phyloP scores from a whole-genome alignment of 2,888 invertebrate species.

The Acrocera orbiculus region DNA sequence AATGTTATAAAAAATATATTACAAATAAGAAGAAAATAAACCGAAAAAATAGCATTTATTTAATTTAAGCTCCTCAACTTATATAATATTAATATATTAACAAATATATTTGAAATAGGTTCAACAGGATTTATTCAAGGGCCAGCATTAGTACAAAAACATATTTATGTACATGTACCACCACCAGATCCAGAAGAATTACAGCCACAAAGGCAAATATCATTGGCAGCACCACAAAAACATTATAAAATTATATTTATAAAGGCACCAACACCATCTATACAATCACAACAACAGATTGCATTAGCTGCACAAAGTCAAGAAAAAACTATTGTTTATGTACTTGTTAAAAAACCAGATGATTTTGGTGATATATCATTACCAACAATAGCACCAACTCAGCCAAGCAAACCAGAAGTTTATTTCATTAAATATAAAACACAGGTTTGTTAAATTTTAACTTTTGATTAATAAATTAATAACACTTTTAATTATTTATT shows the following conservation, averaged over 20 bases:
- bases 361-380: constrained; percentile 64
- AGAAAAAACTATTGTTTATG: constrained; percentile 77
- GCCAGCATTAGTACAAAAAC: constrained; percentile 52
- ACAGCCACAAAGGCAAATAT: constrained; percentile 38
- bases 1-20: too few relatives aligned
- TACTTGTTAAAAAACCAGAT: constrained; percentile 74
- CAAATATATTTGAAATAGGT: background rate
- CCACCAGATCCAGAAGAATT: constrained; percentile 68
- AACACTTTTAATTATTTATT: too few relatives aligned
- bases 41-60: too few relatives aligned
- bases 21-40: too few relatives aligned
- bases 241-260: constrained; percentile 89
- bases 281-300: constrained; percentile 64
- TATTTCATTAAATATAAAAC: constrained; percentile 53
- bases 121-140: constrained; percentile 10
- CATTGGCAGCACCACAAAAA: constrained; percentile 57
- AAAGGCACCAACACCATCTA: constrained; percentile 71
- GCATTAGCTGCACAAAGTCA: constrained; percentile 66
- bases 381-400: constrained; percentile 60
- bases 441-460: constrained; percentile 14
- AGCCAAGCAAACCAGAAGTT: constrained; percentile 75
- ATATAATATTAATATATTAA: background rate
- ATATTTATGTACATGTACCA: constrained; percentile 79
- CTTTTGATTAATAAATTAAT: background rate
- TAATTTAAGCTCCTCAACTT: background rate